Evolutionary conservation across 2,888 invertebrate species (phyloP).

Genomic region (Spisula solida): DNA sequence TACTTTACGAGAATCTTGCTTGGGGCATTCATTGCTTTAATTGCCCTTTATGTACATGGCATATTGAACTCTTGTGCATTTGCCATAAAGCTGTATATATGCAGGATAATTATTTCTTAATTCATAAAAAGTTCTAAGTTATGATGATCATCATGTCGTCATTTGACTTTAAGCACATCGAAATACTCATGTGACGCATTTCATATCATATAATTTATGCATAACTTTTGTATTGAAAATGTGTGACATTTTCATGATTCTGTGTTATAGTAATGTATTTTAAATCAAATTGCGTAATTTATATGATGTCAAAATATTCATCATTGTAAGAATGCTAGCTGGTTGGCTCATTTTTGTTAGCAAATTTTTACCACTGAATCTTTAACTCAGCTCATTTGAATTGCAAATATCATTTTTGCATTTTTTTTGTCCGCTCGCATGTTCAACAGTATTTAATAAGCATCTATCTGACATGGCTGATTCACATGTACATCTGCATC

Average conservation of each 20-base stretch:
- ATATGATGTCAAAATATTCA: slow-evolving; percentile 5
- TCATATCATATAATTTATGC: background rate
- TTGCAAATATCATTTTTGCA: slow-evolving; percentile 16
- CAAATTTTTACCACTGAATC: background rate
- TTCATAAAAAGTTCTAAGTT: too few species aligned
- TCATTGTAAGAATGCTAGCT: background rate
- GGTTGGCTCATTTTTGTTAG: background rate
- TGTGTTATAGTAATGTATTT: background rate
- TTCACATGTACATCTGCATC: slow-evolving; percentile 46
- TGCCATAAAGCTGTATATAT: too few species aligned
- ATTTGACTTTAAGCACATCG: too few species aligned
- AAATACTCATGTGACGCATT: too few species aligned
- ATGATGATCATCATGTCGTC: too few species aligned
- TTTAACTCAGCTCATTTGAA: slow-evolving; percentile 24
- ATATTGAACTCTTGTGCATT: too few species aligned
- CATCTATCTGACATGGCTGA: slow-evolving; percentile 36
- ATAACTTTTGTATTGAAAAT: background rate
- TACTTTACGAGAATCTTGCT: too few species aligned
- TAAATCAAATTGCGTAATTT: too few species aligned
- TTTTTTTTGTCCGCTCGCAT: slow-evolving; percentile 21
- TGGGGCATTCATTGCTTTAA: too few species aligned
- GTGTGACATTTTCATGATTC: background rate
- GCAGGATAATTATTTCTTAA: too few species aligned
- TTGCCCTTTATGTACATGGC: too few species aligned
- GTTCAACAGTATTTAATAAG: slow-evolving; percentile 34